Conservation (phyloP, 1,140 invertebrate species). For the Bradysia coprophila region DNA sequence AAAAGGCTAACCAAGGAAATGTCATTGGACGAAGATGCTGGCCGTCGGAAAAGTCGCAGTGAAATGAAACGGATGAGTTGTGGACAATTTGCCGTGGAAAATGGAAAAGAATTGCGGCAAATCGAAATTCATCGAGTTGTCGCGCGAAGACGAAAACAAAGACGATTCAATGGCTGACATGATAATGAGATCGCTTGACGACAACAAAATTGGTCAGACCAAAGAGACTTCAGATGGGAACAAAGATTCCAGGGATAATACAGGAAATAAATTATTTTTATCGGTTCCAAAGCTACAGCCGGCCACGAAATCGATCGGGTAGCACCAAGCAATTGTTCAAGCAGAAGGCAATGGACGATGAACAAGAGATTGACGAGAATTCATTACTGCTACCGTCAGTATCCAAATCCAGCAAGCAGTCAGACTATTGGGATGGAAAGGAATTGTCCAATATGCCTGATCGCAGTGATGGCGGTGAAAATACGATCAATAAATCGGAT, state of each 20-base stretch:
- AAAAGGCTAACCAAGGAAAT: neutral
- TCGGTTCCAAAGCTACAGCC: constrained; percentile 21
- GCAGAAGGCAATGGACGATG: constrained; percentile 22
- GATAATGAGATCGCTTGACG: neutral
- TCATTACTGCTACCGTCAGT: constrained; percentile 15
- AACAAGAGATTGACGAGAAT: constrained; percentile 18
- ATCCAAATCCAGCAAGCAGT: neutral
- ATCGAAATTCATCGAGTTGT: neutral
- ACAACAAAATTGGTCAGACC: neutral
- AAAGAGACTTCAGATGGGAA: neutral
- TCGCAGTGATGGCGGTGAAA: no score
- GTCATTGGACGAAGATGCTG: constrained; percentile 13
- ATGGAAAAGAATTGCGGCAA: constrained; percentile 1
- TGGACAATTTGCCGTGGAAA: constrained; percentile 20
- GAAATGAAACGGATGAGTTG: constrained; percentile 23
- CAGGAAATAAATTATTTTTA: constrained; percentile 6
- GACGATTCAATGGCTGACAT: neutral
- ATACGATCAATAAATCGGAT: constrained; percentile 15
- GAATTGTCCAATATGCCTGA: neutral
- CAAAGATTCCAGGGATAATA: neutral
- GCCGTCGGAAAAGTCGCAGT: constrained; percentile 15
- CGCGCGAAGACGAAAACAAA: neutral
- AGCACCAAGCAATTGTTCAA: constrained; percentile 24
- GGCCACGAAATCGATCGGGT: constrained; percentile 20
- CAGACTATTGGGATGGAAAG: neutral